Percentiles rank a stretch among this genome's conserved stretches.
Conservation (phyloP, 2,888 invertebrate genomes). For the Parnassius smintheus region DNA sequence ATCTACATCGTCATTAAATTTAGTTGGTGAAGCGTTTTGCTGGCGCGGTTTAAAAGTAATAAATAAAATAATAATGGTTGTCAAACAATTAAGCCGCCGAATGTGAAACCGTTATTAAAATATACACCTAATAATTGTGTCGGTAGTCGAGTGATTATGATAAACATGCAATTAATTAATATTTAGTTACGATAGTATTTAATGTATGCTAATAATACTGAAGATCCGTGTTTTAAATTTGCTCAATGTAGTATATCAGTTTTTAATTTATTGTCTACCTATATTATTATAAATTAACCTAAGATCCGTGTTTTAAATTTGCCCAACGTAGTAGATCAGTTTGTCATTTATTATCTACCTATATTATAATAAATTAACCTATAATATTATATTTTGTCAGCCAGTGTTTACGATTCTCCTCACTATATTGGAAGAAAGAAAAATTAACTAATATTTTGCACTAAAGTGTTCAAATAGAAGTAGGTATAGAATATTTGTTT, state of each 20-base stretch:
- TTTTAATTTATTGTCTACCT: no score
- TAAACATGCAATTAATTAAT: constrained; percentile 32
- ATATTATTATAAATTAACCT: no score
- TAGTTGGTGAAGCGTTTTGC: constrained; percentile 66
- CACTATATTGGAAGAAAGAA: no score
- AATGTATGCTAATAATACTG: background rate
- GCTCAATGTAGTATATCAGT: no score
- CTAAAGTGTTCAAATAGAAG: no score
- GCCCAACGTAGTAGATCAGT: no score
- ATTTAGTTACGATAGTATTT: constrained; percentile 24
- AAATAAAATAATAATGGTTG: constrained; percentile 59
- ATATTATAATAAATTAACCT: no score
- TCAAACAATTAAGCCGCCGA: constrained; percentile 40
- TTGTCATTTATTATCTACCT: no score
- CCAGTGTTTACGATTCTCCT: no score
- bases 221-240: background rate
- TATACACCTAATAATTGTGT: constrained; percentile 40
- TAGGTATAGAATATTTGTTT: no score
- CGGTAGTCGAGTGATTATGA: constrained; percentile 31
- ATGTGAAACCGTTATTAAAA: constrained; percentile 37
- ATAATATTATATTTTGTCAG: no score
- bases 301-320: background rate
- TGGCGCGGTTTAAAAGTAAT: constrained; percentile 62
- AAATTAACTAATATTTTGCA: no score
- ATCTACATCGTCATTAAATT: constrained; percentile 75